Conservation (phyloP, 1,140 invertebrate genomes). For the Nasonia giraulti region DNA sequence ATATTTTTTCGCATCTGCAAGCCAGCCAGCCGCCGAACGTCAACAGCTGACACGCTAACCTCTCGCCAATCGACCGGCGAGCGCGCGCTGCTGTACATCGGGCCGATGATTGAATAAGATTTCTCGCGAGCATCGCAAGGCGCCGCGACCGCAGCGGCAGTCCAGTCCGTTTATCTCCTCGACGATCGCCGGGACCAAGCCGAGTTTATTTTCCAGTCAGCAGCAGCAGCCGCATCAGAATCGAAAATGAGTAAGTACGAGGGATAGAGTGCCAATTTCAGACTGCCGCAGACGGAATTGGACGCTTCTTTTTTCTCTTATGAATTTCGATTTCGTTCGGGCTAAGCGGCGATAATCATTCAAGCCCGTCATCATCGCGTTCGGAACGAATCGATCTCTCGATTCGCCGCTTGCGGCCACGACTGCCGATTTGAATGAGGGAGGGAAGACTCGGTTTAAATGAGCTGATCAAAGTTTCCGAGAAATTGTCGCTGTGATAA, state of each 20-base stretch:
- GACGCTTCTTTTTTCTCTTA: not conserved
- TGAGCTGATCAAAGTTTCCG: not conserved
- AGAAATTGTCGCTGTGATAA: too few relatives aligned
- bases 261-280: not conserved
- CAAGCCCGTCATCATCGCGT: not conserved
- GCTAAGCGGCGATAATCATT: not conserved
- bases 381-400: not conserved
- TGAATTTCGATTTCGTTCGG: not conserved
- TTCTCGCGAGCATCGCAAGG: slow-evolving; percentile 5
- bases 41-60: slow-evolving; percentile 32
- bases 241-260: not conserved
- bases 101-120: slow-evolving; percentile 22
- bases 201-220: not conserved
- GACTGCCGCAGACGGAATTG: not conserved
- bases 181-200: not conserved
- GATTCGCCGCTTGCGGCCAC: not conserved
- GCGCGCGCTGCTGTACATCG: not conserved
- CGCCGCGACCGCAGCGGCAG: not conserved
- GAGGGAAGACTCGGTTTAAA: not conserved
- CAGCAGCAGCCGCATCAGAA: not conserved
- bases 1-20: not conserved
- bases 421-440: not conserved
- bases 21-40: not conserved
- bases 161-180: not conserved
- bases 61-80: slow-evolving; percentile 8